phyloP scores from a whole-genome alignment of 2,888 invertebrate genomes.

The Hesperia comma region DNA sequence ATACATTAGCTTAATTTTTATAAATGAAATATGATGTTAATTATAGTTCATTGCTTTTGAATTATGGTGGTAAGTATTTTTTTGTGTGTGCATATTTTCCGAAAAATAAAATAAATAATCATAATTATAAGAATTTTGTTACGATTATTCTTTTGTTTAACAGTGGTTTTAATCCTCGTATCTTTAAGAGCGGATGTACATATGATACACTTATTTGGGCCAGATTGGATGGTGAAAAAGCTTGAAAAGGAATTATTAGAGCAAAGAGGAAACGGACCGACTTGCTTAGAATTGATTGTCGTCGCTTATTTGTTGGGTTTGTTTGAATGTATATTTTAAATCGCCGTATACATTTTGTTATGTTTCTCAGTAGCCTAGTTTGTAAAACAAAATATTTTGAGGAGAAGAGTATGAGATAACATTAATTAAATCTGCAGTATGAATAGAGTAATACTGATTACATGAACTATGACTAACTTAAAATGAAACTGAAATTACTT shows the following conservation, averaged over 20 bases:
- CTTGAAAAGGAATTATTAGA: conserved; percentile 86
- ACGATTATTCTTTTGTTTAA: background rate
- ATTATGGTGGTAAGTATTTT: background rate
- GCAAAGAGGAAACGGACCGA: conserved; percentile 94
- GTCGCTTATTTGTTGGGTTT: conserved; percentile 92
- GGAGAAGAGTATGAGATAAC: too few species aligned
- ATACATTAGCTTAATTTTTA: background rate
- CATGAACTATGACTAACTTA: too few species aligned
- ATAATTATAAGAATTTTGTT: too few species aligned
- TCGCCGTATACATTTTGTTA: too few species aligned
- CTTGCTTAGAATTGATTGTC: conserved; percentile 92
- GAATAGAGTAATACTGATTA: too few species aligned
- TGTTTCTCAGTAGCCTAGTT: too few species aligned
- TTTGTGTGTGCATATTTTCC: background rate
- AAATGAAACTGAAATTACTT: too few species aligned
- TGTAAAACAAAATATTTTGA: too few species aligned
- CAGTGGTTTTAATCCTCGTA: conserved; percentile 95
- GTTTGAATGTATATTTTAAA: conserved; percentile 37
- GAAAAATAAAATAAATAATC: background rate
- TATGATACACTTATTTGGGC: conserved; percentile 88
- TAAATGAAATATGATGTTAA: too few species aligned
- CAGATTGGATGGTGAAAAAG: conserved; percentile 86
- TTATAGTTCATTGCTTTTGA: too few species aligned
- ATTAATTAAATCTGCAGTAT: too few species aligned
- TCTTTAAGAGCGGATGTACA: conserved; percentile 94